phyloP scores from a whole-genome alignment of 2,113 vertebrate species.

The Clarias magur region DNA sequence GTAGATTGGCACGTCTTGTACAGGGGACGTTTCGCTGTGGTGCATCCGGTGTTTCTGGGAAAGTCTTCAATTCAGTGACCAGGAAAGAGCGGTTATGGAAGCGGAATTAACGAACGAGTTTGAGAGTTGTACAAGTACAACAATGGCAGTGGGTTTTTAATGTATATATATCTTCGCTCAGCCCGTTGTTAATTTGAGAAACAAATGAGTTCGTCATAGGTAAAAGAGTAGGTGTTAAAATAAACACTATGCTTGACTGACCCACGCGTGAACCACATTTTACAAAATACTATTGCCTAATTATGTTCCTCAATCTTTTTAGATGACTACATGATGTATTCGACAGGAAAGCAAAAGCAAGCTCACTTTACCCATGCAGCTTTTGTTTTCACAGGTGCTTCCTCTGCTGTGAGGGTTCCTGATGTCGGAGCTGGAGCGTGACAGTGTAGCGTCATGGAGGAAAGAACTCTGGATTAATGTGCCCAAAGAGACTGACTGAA shows the following conservation, averaged over 20 bases:
- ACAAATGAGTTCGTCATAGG: not conserved
- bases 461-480: constrained; percentile 10
- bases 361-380: constrained; percentile 1
- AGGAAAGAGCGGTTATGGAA: not conserved
- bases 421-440: constrained; percentile 18
- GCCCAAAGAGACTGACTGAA: constrained; percentile 1
- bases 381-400: constrained; percentile 44
- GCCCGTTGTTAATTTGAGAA: not conserved
- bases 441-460: not conserved
- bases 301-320: not conserved
- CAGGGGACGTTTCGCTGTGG: not conserved
- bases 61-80: not conserved
- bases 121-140: not conserved
- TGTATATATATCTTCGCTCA: not conserved
- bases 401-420: not conserved
- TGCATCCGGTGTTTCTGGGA: not conserved
- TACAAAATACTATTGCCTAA: not conserved
- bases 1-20: not conserved
- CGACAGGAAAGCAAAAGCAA: not conserved
- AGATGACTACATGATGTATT: not conserved
- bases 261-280: not conserved
- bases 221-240: not conserved
- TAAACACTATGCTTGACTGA: not conserved
- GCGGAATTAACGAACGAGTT: not conserved
- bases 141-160: not conserved